Base-by-base conservation (phyloP, 2,888 invertebrate species). In the Andrena marginata region DNA sequence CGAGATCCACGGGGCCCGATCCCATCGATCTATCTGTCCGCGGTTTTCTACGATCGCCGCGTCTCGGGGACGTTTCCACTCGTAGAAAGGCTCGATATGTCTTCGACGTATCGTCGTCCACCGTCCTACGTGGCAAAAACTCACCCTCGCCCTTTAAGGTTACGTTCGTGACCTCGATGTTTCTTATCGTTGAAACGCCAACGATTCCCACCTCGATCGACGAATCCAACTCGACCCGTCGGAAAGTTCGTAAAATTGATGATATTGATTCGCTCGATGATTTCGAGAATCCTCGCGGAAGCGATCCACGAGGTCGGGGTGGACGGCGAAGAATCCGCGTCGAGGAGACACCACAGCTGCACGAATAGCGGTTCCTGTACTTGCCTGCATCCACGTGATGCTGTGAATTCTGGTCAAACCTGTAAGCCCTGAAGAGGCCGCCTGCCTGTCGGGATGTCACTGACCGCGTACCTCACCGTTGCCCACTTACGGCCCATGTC, bases 391-490 rank as follows among this genome's bases (percentile, higher is more conserved):
- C 86, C 86, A 84, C 85, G 86, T 81, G 87, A 88, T 89, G 89
- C 89, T 84, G 88, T 90, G 89, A 91, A 92, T 92, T 92, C 92
- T 90, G 89, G 92, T 92, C 89, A 92, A 92, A 92, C 92, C 91
- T 92, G 92, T 91, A 91, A 76, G 72, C 85, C 69, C 81, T 73
- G 85, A 80, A 77, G 85, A 87, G 85, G 67, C 71, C 75, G 69
- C 84, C 23, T 78, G 71, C 72, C 67, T 35, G 64, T 54, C 65
- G 74, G 65, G 84, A 91, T 91, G 92, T 92, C 92, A 92, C 88
- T 92, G 91, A 91, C 91, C 92, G 91, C 79, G 85, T 85, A 82
- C 84, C 77, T 83, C 78, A 80, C 80, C 85, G 81, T 85, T 85
- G 87, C 72, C 87, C 87, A 88, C 88, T 90, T 89, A 90, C 86